Conservation (phyloP, 2,888 invertebrate genomes). For the Drosophila multiciliata region DNA sequence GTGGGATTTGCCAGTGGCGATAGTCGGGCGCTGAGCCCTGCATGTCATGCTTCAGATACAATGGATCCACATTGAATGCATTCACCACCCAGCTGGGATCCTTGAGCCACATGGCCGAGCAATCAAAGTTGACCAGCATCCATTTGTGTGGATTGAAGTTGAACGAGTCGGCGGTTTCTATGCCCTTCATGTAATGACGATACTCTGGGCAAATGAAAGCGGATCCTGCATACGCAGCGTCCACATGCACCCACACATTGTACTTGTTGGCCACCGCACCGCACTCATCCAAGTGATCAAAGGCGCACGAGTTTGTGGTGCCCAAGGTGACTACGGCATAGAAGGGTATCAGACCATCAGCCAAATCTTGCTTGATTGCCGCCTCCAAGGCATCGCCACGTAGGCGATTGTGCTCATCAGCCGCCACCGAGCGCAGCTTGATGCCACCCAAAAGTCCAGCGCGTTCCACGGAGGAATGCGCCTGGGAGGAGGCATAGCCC, state of each 20-base stretch:
- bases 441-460: slow-evolving; percentile 96
- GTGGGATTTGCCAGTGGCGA: slow-evolving; percentile 98
- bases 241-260: slow-evolving; percentile 96
- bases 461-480: slow-evolving; percentile 97
- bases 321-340: slow-evolving; percentile 96
- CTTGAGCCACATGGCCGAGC: slow-evolving; percentile 98
- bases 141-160: slow-evolving; percentile 99
- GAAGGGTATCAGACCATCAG: slow-evolving; percentile 97
- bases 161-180: slow-evolving; percentile 96
- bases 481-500: slow-evolving; percentile 94
- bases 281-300: slow-evolving; percentile 95
- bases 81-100: slow-evolving; percentile 95
- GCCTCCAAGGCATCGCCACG: slow-evolving; percentile 90
- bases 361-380: slow-evolving; percentile 93
- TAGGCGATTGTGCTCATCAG: slow-evolving; percentile 90
- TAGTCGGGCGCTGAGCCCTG: slow-evolving; percentile 96
- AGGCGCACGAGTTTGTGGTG: slow-evolving; percentile 98
- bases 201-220: slow-evolving; percentile 99
- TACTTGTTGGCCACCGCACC: slow-evolving; percentile 93
- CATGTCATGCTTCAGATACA: slow-evolving; percentile 97
- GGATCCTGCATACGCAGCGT: slow-evolving; percentile 97
- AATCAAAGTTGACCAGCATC: slow-evolving; percentile 99
- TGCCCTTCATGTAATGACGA: slow-evolving; percentile 94
- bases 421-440: slow-evolving; percentile 89
- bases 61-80: slow-evolving; percentile 98